Evolutionary conservation across 2,888 invertebrate species (phyloP).

Genomic region (Rotaria sp.): DNA sequence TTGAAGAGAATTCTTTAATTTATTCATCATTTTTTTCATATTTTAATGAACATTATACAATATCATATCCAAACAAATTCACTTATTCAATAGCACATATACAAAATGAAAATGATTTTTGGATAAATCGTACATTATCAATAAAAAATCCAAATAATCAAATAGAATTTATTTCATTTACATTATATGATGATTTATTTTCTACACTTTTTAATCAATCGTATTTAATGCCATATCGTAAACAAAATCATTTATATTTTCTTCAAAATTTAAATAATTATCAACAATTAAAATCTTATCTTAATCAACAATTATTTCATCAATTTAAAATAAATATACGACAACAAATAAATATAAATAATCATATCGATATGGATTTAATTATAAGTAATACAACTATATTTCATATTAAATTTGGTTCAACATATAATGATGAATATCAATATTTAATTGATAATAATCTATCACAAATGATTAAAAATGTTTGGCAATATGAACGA

Average conservation of each 20-base stretch:
- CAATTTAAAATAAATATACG: not conserved
- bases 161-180: not conserved
- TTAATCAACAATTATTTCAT: not conserved
- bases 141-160: not conserved
- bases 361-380: not conserved
- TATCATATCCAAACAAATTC: not conserved
- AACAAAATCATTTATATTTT: not conserved
- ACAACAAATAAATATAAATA: not conserved
- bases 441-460: not conserved
- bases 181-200: not conserved
- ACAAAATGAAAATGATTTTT: not conserved
- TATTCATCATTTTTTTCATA: not conserved
- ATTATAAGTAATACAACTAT: not conserved
- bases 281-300: not conserved
- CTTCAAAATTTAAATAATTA: not conserved
- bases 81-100: not conserved
- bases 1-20: not conserved
- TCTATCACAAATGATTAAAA: not conserved
- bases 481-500: slow-evolving; percentile 13
- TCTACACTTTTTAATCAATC: not conserved
- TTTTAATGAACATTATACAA: not conserved
- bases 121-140: not conserved
- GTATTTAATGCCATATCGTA: not conserved
- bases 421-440: not conserved
- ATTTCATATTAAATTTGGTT: not conserved